Conservation (phyloP, 2,888 invertebrate genomes). For the Ypsolopha scabrella region DNA sequence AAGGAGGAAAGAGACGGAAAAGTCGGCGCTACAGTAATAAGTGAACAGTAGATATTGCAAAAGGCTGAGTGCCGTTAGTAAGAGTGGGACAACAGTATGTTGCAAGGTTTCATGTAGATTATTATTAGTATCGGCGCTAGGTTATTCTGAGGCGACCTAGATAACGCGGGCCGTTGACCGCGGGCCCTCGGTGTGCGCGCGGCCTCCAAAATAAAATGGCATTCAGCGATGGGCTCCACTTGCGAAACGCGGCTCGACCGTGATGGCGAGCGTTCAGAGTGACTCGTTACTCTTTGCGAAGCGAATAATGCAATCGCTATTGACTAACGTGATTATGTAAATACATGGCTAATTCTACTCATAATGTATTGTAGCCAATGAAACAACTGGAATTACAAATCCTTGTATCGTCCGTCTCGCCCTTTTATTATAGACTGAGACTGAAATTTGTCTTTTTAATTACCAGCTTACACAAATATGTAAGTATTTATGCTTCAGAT, state of each 20-base stretch:
- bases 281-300: conserved; percentile 34
- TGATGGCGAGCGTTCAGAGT: conserved; percentile 41
- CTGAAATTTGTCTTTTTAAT: too few relatives aligned
- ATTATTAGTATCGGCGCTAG: conserved; percentile 70
- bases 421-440: too few relatives aligned
- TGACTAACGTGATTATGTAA: conserved; percentile 19
- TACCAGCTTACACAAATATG: too few relatives aligned
- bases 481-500: too few relatives aligned
- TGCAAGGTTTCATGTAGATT: conserved; percentile 55
- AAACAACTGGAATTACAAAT: not conserved
- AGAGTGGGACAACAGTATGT: conserved; percentile 51
- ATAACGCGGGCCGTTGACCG: conserved; percentile 68
- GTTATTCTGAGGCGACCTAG: conserved; percentile 70
- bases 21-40: conserved; percentile 34
- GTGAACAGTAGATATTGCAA: conserved; percentile 38
- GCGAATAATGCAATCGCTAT: conserved; percentile 40
- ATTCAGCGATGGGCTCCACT: conserved; percentile 67
- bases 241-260: conserved; percentile 61
- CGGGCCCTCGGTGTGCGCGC: conserved; percentile 62
- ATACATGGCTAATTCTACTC: not conserved
- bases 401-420: not conserved
- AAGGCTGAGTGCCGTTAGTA: conserved; percentile 41
- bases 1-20: conserved; percentile 47
- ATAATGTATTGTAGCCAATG: not conserved
- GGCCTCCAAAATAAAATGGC: conserved; percentile 70